A percentile compares a stretch with the other conserved stretches of the same genome.
These are phyloP conservation scores for Peromyscus melanophrys DNA, from an alignment of 2,797 vertebrate species.

Conservation along the genomic window DNA sequence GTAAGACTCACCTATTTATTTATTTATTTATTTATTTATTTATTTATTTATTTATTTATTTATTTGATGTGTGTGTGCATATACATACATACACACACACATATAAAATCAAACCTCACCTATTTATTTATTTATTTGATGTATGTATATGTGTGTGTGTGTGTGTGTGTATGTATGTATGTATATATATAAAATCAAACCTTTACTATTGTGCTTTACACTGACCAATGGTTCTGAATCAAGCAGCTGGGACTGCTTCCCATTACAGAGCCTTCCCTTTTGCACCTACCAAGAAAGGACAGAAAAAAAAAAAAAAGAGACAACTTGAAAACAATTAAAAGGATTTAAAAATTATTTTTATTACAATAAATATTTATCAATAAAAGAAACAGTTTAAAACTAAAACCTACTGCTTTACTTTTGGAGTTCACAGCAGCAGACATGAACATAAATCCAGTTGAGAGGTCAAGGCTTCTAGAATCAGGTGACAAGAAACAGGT, in stretches of 20 bases:
- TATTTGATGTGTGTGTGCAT: no score
- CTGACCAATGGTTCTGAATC: not conserved
- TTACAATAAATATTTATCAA: slow-evolving; percentile 90
- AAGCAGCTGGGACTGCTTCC: not conserved
- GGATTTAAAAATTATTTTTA: slow-evolving; percentile 88
- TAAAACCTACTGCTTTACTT: slow-evolving; percentile 81
- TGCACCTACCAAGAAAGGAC: not conserved
- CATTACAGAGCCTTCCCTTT: not conserved
- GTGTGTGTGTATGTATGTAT: not conserved
- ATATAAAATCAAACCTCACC: no score
- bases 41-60: no score
- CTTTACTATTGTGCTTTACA: not conserved
- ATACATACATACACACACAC: no score
- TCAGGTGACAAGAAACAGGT: slow-evolving; percentile 62
- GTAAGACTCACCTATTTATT: not conserved
- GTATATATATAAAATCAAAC: not conserved
- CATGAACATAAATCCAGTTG: slow-evolving; percentile 71
- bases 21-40: accelerated
- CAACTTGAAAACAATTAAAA: slow-evolving; percentile 80
- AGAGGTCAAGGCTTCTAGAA: not conserved
- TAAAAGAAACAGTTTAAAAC: slow-evolving; percentile 83
- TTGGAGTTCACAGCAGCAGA: slow-evolving; percentile 71
- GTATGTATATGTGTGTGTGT: not conserved
- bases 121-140: not conserved
- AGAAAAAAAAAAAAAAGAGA: not conserved